Conservation (phyloP, 2,888 invertebrate species). For the Hybos culiciformis region DNA sequence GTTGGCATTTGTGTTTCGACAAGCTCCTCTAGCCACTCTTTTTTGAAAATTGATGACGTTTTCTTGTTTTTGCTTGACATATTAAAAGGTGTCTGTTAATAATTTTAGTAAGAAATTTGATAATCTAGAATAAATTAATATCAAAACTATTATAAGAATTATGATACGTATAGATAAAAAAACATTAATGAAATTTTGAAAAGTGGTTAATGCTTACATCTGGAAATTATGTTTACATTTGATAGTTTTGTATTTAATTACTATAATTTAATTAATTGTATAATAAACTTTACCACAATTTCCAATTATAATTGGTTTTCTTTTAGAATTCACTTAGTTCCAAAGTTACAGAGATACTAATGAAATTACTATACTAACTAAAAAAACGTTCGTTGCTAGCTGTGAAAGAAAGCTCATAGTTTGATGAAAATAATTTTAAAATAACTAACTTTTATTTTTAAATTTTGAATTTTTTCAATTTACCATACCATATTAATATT, state of each 20-base stretch:
- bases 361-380: not conserved
- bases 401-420: not conserved
- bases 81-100: not conserved
- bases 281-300: not conserved
- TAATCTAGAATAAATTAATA: not conserved
- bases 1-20: not conserved
- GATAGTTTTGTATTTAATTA: not conserved
- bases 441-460: not conserved
- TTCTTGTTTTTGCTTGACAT: not conserved
- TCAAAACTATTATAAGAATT: not conserved
- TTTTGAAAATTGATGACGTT: not conserved
- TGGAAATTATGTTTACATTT: not conserved
- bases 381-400: not conserved
- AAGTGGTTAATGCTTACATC: not conserved
- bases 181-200: not conserved
- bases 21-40: not conserved
- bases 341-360: not conserved
- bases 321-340: not conserved
- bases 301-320: not conserved
- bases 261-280: not conserved
- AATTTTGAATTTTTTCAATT: no score
- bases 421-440: conserved; percentile 1
- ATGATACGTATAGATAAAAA: not conserved
- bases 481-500: no score
- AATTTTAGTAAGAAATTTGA: not conserved